Evolutionary conservation across 2,797 vertebrate species (phyloP).

Genomic region (Agapornis canus): DNA sequence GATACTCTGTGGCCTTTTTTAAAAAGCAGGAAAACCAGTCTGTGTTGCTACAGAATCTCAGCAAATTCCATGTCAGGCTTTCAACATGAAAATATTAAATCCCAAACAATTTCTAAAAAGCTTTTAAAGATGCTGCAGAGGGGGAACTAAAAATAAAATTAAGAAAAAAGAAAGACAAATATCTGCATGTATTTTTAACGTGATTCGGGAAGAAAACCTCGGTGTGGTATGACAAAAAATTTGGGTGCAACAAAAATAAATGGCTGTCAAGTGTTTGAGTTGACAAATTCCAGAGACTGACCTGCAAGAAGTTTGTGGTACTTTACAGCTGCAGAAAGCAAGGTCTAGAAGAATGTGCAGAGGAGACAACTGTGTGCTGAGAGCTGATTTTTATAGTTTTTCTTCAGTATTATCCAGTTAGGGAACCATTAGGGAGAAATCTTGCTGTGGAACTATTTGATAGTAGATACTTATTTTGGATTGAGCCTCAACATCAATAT

Average conservation of each 20-base stretch:
- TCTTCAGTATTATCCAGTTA: background rate
- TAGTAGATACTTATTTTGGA: background rate
- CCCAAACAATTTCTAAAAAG: background rate
- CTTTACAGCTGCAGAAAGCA: background rate
- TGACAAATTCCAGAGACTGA: background rate
- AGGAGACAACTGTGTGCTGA: background rate
- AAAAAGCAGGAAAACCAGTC: background rate
- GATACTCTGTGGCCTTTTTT: background rate
- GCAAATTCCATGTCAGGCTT: background rate
- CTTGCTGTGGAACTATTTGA: background rate
- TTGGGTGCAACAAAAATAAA: background rate
- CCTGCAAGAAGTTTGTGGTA: background rate
- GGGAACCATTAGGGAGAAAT: background rate
- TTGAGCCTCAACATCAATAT: rapidly evolving
- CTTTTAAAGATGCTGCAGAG: background rate
- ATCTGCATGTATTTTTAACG: background rate
- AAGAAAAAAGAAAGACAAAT: background rate
- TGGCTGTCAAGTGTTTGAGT: background rate
- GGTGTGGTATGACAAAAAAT: background rate
- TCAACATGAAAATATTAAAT: background rate
- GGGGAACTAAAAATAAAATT: background rate
- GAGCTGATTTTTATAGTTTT: background rate
- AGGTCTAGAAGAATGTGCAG: background rate
- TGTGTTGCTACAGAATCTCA: background rate
- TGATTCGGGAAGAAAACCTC: background rate